These are phyloP conservation scores for Mamestra configurata DNA, from an alignment of 1,140 invertebrate species.

Conservation along the genomic window DNA sequence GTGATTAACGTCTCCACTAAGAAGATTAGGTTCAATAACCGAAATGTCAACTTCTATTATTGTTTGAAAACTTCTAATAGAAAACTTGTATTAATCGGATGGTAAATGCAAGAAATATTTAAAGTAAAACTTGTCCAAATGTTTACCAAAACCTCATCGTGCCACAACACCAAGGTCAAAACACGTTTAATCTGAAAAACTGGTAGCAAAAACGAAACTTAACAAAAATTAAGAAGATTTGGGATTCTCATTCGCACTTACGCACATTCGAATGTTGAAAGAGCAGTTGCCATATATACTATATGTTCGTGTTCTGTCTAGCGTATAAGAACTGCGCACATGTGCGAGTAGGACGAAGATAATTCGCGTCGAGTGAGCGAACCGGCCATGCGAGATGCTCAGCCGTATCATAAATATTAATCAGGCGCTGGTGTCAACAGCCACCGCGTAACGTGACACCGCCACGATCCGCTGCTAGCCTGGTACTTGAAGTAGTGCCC, in stretches of 20 bases:
- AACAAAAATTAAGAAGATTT: slow-evolving; percentile 81
- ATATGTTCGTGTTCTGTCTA: slow-evolving; percentile 69
- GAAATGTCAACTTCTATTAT: slow-evolving; percentile 16
- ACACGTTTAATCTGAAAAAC: slow-evolving; percentile 63
- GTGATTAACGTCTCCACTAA: slow-evolving; percentile 47
- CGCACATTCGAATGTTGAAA: slow-evolving; percentile 77
- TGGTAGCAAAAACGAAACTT: slow-evolving; percentile 70
- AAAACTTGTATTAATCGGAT: slow-evolving; percentile 27
- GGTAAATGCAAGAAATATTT: slow-evolving; percentile 26
- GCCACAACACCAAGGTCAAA: slow-evolving; percentile 55
- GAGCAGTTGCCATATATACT: slow-evolving; percentile 75
- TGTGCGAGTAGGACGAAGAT: slow-evolving; percentile 74
- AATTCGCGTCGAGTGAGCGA: slow-evolving; percentile 84
- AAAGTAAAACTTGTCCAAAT: slow-evolving; percentile 50
- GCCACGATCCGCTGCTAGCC: slow-evolving; percentile 82
- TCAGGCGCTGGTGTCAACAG: slow-evolving; percentile 88
- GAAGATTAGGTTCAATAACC: slow-evolving; percentile 39
- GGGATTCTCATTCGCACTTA: slow-evolving; percentile 85
- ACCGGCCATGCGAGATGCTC: slow-evolving; percentile 87
- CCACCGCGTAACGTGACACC: slow-evolving; percentile 87
- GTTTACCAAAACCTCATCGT: slow-evolving; percentile 50
- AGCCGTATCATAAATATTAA: slow-evolving; percentile 88
- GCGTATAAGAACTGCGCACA: slow-evolving; percentile 54
- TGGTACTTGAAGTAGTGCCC: slow-evolving; percentile 77
- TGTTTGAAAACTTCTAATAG: neutral